Conservation (phyloP, 2,797 vertebrate genomes). For the Eupleurogrammus muticus region DNA sequence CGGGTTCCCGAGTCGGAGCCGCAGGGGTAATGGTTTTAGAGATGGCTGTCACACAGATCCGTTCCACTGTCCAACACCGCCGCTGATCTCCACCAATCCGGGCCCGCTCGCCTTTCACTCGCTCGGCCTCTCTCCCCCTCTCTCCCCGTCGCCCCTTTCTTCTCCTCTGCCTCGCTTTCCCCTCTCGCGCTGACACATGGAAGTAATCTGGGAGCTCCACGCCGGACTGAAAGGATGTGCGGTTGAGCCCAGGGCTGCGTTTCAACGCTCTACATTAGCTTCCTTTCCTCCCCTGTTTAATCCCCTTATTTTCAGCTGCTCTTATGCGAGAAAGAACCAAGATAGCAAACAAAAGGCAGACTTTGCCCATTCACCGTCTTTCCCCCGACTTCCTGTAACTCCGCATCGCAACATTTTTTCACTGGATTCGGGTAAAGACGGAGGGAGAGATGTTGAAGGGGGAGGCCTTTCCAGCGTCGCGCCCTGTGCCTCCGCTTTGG, state of each 20-base stretch:
- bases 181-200: conserved; percentile 79
- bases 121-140: conserved; percentile 70
- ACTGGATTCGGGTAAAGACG: conserved; percentile 50
- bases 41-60: conserved; percentile 88
- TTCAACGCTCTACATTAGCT: conserved; percentile 80
- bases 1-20: conserved; percentile 76
- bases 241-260: conserved; percentile 76
- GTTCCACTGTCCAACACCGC: conserved; percentile 84
- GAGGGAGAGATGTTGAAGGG: conserved; percentile 52
- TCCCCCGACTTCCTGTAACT: conserved; percentile 70
- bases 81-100: conserved; percentile 77
- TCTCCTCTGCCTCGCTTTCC: conserved; percentile 67
- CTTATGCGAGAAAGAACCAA: conserved; percentile 77
- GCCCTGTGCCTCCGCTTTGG: conserved; percentile 69
- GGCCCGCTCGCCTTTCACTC: conserved; percentile 71
- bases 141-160: conserved; percentile 61
- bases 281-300: conserved; percentile 79
- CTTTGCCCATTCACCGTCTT: conserved; percentile 71
- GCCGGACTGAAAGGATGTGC: conserved; percentile 80
- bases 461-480: conserved; percentile 62
- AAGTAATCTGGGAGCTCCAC: conserved; percentile 82
- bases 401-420: conserved; percentile 60
- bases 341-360: conserved; percentile 79
- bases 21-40: conserved; percentile 86
- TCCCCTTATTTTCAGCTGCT: conserved; percentile 79